Conservation (phyloP, 2,888 invertebrate species). For the Yponomeuta plumbellus region DNA sequence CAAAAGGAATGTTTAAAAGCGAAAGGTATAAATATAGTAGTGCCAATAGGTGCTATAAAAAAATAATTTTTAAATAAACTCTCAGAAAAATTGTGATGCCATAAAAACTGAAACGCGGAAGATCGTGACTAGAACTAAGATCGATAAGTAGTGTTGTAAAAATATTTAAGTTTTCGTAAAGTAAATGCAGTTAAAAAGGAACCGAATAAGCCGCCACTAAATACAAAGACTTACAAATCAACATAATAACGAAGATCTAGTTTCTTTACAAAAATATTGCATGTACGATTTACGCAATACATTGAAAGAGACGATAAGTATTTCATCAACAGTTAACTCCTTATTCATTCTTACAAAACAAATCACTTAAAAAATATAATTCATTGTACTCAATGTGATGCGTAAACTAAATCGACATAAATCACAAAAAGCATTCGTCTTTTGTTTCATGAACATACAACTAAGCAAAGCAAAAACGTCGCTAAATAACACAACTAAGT, state of each 20-base stretch:
- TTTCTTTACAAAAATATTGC: background rate
- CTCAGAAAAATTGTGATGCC: slow-evolving; percentile 8
- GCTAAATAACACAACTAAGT: slow-evolving; percentile 7
- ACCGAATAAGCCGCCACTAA: slow-evolving; percentile 7
- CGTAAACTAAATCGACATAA: background rate
- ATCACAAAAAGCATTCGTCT: slow-evolving; percentile 1
- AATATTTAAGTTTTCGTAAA: slow-evolving; percentile 2
- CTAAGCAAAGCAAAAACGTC: background rate
- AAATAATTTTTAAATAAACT: slow-evolving; percentile 3
- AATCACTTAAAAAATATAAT: slow-evolving; percentile 6
- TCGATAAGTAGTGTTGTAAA: slow-evolving; percentile 13
- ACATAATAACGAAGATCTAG: background rate
- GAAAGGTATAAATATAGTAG: slow-evolving; percentile 1
- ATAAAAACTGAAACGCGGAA: slow-evolving; percentile 13
- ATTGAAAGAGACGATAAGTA: background rate
- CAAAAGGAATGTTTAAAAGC: slow-evolving; percentile 39
- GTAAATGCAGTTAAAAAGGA: slow-evolving; percentile 8
- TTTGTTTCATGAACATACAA: background rate
- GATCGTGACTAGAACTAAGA: slow-evolving; percentile 59
- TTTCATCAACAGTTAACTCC: background rate
- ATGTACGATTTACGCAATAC: background rate
- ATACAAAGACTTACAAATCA: slow-evolving; percentile 5
- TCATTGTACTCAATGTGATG: slow-evolving; percentile 16
- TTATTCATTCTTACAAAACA: slow-evolving; percentile 4
- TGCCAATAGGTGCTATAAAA: slow-evolving; percentile 4